Conservation (phyloP, 2,888 invertebrate genomes). For the Oligia fasciuncula region DNA sequence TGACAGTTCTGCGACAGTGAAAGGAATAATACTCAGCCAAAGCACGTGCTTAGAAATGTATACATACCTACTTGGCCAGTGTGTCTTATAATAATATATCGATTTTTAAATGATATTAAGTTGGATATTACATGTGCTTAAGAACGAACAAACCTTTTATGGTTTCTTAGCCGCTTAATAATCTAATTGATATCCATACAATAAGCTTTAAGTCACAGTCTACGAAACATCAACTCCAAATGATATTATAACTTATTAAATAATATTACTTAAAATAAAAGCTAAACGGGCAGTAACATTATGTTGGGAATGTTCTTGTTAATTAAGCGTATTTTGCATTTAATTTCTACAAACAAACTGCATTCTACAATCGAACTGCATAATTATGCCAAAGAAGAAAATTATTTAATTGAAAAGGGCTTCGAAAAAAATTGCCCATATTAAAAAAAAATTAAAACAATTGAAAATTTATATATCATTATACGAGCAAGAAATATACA, state of each 20-base stretch:
- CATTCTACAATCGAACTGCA: neutral
- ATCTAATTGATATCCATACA: neutral
- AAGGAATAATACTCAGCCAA: no score
- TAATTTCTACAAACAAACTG: neutral
- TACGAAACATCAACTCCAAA: conserved; percentile 7
- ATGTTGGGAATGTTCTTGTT: conserved; percentile 37
- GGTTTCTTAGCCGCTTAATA: conserved; percentile 6
- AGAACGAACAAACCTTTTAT: neutral
- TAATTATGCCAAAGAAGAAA: no score
- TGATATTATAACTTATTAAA: neutral
- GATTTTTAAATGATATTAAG: conserved; percentile 18
- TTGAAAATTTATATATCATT: no score
- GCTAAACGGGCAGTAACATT: conserved; percentile 28
- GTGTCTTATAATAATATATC: no score
- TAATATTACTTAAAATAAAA: conserved; percentile 22
- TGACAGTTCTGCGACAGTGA: no score
- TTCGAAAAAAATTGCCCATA: no score
- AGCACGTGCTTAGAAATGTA: no score
- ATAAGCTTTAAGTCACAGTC: conserved; percentile 25
- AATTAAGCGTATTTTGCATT: neutral
- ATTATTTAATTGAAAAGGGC: no score
- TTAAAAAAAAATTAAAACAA: no score
- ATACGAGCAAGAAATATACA: no score
- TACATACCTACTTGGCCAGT: no score
- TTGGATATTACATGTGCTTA: conserved; percentile 14